Evolutionary conservation across 2,888 invertebrate species (phyloP).

Genomic region (Belgica antarctica): DNA sequence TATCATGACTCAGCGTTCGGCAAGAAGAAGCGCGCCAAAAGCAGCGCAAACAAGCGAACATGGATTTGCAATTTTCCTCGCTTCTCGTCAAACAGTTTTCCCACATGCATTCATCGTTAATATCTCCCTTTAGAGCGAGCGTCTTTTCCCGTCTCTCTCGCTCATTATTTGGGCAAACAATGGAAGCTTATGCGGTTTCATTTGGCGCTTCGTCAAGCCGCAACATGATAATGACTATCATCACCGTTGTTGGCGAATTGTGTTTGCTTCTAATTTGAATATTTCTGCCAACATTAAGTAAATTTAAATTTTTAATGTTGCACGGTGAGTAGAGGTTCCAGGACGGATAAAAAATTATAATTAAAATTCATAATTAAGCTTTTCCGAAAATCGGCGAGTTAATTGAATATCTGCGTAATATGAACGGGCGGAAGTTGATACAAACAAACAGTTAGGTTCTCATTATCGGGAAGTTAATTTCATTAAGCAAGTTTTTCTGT

Average conservation of each 20-base stretch:
- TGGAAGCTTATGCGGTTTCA: too few relatives aligned
- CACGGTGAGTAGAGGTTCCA: neutral
- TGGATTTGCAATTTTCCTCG: slow-evolving; percentile 41
- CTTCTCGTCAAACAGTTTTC: slow-evolving; percentile 19
- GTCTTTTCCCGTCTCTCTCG: neutral
- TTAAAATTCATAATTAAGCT: too few relatives aligned
- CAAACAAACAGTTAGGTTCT: neutral
- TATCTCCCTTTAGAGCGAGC: slow-evolving; percentile 7
- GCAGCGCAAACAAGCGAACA: slow-evolving; percentile 22
- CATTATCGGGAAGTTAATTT: too few relatives aligned
- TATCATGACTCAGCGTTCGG: slow-evolving; percentile 11
- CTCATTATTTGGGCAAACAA: neutral
- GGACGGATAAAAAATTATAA: neutral
- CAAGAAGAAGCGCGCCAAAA: neutral
- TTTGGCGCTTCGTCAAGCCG: too few relatives aligned
- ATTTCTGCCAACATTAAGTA: neutral
- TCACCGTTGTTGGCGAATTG: slow-evolving; percentile 3
- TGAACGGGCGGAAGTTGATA: too few relatives aligned
- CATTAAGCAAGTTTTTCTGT: too few relatives aligned
- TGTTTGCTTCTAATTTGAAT: slow-evolving; percentile 12
- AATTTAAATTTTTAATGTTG: too few relatives aligned
- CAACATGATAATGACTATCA: slow-evolving; percentile 17
- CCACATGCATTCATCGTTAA: slow-evolving; percentile 35
- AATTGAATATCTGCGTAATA: neutral
- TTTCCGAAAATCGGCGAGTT: neutral